Percentiles rank a stretch among this genome's conserved stretches.
phyloP scores from a whole-genome alignment of 2,888 invertebrate species.

The Ectemnius lituratus region DNA sequence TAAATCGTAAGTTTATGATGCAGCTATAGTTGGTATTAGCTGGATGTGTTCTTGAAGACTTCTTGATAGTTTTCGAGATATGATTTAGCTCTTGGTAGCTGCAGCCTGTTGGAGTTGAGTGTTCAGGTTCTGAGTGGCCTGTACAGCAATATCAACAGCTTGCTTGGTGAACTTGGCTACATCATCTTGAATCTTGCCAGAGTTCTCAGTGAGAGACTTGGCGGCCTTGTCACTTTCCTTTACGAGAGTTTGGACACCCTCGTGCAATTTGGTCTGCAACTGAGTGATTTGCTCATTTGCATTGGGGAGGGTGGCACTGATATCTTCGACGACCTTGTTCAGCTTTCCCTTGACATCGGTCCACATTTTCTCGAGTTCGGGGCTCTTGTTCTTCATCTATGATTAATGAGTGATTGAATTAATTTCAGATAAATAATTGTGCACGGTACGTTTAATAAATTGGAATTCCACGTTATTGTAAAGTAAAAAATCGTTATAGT shows the following conservation, averaged over 20 bases:
- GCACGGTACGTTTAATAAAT: neutral
- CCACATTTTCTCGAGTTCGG: slow-evolving; percentile 71
- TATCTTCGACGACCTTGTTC: slow-evolving; percentile 65
- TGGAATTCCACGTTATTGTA: too few species aligned
- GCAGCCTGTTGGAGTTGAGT: slow-evolving; percentile 67
- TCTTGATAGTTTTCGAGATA: neutral
- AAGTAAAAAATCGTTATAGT: slow-evolving; percentile 11
- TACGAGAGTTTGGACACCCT: slow-evolving; percentile 68
- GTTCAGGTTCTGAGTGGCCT: slow-evolving; percentile 70
- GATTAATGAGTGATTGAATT: neutral
- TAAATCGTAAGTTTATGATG: neutral
- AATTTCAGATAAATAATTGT: neutral
- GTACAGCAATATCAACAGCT: slow-evolving; percentile 69
- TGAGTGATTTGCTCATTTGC: slow-evolving; percentile 69
- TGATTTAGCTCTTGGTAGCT: slow-evolving; percentile 24
- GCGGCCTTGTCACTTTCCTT: slow-evolving; percentile 70
- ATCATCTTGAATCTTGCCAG: slow-evolving; percentile 69
- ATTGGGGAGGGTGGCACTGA: slow-evolving; percentile 69
- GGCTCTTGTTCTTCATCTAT: slow-evolving; percentile 71
- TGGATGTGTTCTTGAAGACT: neutral
- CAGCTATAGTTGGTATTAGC: too few species aligned
- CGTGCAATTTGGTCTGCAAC: slow-evolving; percentile 69
- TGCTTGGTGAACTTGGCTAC: slow-evolving; percentile 71
- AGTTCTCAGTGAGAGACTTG: slow-evolving; percentile 66
- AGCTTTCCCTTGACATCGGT: slow-evolving; percentile 64